Evolutionary conservation across 2,888 invertebrate genomes (phyloP), one percentile per base, ranked within the genome.

Genomic region (Epinotia demarniana): DNA sequence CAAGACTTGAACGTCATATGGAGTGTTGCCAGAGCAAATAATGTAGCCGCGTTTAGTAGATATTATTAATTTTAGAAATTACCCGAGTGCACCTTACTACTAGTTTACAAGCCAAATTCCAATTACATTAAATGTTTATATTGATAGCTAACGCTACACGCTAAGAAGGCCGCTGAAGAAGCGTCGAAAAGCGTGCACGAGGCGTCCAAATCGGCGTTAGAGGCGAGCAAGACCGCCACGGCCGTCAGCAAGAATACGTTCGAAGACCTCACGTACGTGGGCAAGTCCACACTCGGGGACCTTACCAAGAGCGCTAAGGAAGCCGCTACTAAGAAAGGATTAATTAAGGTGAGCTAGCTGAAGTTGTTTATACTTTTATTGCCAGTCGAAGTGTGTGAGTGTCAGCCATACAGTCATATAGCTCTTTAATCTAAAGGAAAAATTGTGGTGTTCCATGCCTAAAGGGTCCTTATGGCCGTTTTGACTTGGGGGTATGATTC

Each of bases 241-340:
- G 98, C 97, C 9, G 98, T 97, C 12, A 97, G 98, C 84, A 97
- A 97, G 87, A 98, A 97, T 81, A 98, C 98, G 0, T 94, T 98
- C 6, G 98, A 98, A 77, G 98, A 98, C 87, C 93, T 98, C 33
- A 97, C 97, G 0, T 98, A 98, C 83, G 98, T 98, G 5, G 97
- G 98, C n/a, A 98, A 98, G 87, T 97, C 97, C 43, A 98, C 98
- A 0, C 92, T 98, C 60, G 98, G 98, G 0, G 98, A 98, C 88
- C 92, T 98, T 19, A 98, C 98, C 0, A 98, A 98, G 90, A 97
- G 97, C 83, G 98, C 98, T 1, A 97, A 98, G 84, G 98, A 98
- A 91, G 98, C 94, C 1, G 98, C 97, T 3, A 95, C 97, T 0
- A 98, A 98, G 86, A 97, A 97, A 86, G 98, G 98, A 77, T 92